Percentiles rank a stretch among this genome's conserved stretches.
Conservation (phyloP, 2,113 vertebrate species). For the Muscicapa adusta region DNA sequence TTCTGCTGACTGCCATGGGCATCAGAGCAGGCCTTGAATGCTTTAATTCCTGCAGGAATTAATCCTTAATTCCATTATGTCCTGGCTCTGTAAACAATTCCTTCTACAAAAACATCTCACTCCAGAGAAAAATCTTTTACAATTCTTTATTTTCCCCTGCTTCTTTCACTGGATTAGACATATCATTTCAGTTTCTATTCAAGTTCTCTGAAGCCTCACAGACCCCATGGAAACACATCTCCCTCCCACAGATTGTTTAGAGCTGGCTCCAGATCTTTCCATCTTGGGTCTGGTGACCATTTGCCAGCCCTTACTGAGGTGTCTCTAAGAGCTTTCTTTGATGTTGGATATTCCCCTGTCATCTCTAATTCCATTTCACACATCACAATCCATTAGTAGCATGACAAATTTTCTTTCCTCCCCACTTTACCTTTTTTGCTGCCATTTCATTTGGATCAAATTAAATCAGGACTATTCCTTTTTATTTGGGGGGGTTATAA, state of each 20-base stretch:
- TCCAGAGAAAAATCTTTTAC: neutral
- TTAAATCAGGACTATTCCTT: neutral
- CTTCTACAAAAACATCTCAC: neutral
- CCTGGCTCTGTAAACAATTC: neutral
- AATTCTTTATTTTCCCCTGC: neutral
- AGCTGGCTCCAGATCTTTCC: neutral
- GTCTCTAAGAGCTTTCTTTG: neutral
- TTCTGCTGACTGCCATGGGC: neutral
- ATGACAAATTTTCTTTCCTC: neutral
- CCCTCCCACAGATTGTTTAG: neutral
- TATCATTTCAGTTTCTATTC: fast-evolving
- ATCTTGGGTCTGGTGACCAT: neutral
- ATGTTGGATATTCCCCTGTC: neutral
- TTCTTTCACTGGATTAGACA: neutral
- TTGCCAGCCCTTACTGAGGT: neutral
- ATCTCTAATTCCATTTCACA: neutral
- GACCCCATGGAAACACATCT: neutral
- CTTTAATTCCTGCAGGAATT: neutral
- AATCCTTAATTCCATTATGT: neutral
- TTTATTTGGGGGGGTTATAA: fast-evolving
- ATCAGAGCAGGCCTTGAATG: neutral
- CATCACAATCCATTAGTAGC: neutral
- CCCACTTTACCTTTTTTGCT: neutral
- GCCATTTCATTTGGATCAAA: neutral
- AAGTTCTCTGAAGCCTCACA: neutral